Conservation (phyloP, 2,113 vertebrate species). For the Hypocryptadius cinnamomeus region DNA sequence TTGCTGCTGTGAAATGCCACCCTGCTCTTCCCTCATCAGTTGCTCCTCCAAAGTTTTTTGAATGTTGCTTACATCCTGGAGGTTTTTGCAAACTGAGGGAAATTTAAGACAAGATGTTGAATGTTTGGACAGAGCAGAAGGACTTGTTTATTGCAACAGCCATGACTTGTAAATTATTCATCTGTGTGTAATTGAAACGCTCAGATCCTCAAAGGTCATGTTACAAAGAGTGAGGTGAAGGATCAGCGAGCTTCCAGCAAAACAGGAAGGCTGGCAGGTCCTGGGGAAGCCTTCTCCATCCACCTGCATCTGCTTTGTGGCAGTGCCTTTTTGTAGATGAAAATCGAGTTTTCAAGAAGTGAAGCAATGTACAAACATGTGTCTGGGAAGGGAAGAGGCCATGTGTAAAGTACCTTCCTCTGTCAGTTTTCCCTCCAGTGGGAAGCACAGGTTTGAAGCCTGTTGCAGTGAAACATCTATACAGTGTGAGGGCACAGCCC, state of each 20-base stretch:
- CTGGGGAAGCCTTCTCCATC: neutral
- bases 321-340: neutral
- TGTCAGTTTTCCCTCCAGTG: neutral
- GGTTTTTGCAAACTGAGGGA: neutral
- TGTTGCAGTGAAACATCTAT: neutral
- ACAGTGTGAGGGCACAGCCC: neutral
- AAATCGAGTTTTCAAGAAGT: neutral
- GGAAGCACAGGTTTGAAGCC: neutral
- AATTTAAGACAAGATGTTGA: neutral
- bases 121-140: neutral
- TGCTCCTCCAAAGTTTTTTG: neutral
- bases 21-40: neutral
- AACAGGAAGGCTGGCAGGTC: neutral
- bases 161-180: slow-evolving; percentile 37
- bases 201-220: neutral
- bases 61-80: neutral
- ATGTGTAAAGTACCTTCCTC: neutral
- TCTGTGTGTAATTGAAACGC: neutral
- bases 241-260: neutral
- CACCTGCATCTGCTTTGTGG: neutral
- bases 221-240: slow-evolving; percentile 18
- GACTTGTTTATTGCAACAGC: neutral
- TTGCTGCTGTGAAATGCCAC: neutral
- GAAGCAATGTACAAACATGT: neutral
- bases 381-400: neutral